These are phyloP conservation scores for Erpetoichthys calabaricus DNA, from an alignment of 2,797 vertebrate genomes.

Conservation along the genomic window DNA sequence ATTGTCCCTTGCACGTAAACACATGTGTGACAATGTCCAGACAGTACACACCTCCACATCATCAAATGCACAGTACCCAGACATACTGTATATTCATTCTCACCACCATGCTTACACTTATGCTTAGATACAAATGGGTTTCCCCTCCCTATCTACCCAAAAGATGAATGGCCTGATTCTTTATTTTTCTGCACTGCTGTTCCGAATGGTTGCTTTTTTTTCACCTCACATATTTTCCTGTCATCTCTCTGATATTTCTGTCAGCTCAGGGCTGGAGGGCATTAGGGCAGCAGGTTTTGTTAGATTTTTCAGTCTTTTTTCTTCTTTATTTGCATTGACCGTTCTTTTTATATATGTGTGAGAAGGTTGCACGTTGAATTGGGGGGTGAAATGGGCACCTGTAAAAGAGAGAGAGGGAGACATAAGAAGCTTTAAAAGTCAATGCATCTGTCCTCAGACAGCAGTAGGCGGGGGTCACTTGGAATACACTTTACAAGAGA, in stretches of 20 bases:
- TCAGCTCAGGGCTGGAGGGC: constrained; percentile 78
- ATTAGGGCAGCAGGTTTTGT: constrained; percentile 71
- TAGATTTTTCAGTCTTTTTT: constrained; percentile 52
- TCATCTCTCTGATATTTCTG: constrained; percentile 86
- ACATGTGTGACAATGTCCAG: too few species aligned
- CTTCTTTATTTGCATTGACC: constrained; percentile 34
- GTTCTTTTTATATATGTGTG: constrained; percentile 24
- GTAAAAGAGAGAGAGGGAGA: constrained; percentile 18
- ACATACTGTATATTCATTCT: not conserved
- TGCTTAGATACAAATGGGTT: constrained; percentile 27
- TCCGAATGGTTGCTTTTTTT: constrained; percentile 30
- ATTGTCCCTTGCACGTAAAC: too few species aligned
- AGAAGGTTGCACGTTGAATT: too few species aligned
- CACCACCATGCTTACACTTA: constrained; percentile 10
- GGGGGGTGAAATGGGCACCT: not conserved
- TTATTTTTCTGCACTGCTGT: too few species aligned
- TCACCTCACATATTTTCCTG: constrained; percentile 75
- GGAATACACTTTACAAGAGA: constrained; percentile 52
- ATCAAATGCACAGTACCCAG: too few species aligned
- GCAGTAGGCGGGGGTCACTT: constrained; percentile 51
- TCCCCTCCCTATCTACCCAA: constrained; percentile 29
- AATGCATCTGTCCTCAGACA: constrained; percentile 43
- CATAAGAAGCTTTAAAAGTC: constrained; percentile 45
- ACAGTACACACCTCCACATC: too few species aligned
- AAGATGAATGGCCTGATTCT: constrained; percentile 1